Conservation (phyloP, 2,113 vertebrate genomes). For the Chionodraco myersi region DNA sequence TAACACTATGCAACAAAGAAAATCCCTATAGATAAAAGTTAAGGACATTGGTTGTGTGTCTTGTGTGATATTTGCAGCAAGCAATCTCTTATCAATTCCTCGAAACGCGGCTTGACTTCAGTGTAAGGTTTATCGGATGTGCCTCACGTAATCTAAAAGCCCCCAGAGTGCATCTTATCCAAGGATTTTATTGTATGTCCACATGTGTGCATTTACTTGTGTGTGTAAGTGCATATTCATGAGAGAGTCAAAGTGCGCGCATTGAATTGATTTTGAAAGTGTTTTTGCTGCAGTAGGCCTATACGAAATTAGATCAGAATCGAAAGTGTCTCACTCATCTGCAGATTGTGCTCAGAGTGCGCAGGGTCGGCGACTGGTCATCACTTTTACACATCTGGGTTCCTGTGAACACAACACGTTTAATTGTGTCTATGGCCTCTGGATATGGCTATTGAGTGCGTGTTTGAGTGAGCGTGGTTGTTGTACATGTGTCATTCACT, state of each 20-base stretch:
- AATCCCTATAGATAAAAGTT: no score
- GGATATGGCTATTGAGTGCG: neutral
- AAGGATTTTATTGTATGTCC: no score
- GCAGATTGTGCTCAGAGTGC: neutral
- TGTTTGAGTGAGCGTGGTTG: neutral
- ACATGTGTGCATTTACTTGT: neutral
- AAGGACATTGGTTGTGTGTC: neutral
- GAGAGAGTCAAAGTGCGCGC: neutral
- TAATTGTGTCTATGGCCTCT: neutral
- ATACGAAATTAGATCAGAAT: neutral
- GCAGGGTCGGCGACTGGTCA: constrained; percentile 16
- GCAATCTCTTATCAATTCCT: neutral
- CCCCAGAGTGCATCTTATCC: neutral
- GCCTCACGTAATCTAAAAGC: no score
- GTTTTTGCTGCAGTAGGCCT: neutral
- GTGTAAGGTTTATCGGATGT: no score
- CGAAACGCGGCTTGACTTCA: neutral
- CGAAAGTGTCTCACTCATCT: neutral
- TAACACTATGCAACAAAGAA: neutral
- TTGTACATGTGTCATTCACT: neutral
- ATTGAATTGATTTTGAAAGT: neutral
- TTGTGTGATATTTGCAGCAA: neutral
- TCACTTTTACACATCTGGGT: constrained; percentile 24
- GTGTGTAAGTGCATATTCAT: neutral
- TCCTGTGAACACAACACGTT: constrained; percentile 12